Evolutionary conservation across 1,140 invertebrate species (phyloP).

Genomic region (Scaptomyza graminum): DNA sequence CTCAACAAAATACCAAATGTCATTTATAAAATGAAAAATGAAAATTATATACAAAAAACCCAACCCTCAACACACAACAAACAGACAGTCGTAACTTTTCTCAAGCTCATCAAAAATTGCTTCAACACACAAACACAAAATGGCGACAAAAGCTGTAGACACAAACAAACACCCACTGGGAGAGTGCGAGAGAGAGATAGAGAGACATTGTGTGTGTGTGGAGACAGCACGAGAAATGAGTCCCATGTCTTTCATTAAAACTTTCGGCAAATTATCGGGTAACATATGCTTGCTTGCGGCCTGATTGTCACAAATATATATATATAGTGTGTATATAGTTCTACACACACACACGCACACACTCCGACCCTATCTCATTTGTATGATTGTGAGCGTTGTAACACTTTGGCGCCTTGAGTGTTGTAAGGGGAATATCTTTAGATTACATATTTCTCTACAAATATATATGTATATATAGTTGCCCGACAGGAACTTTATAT

Average conservation of each 20-base stretch:
- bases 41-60: conserved; percentile 56
- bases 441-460: neutral
- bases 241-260: conserved; percentile 84
- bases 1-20: conserved; percentile 50
- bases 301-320: conserved; percentile 69
- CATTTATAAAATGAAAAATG: conserved; percentile 77
- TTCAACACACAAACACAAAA: conserved; percentile 64
- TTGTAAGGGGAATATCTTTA: conserved; percentile 70
- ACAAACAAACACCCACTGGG: conserved; percentile 11
- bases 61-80: conserved; percentile 18
- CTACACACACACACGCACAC: neutral
- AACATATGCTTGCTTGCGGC: conserved; percentile 84
- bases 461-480: conserved; percentile 16
- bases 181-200: conserved; percentile 11
- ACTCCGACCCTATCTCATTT: conserved; percentile 12
- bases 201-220: conserved; percentile 28
- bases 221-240: conserved; percentile 74
- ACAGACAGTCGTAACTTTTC: conserved; percentile 51
- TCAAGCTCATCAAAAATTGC: conserved; percentile 75
- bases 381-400: conserved; percentile 49
- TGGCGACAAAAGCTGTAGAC: conserved; percentile 59
- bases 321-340: conserved; percentile 9
- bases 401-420: conserved; percentile 77
- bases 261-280: conserved; percentile 84
- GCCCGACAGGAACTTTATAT: conserved; percentile 56